Conservation (phyloP, 2,888 invertebrate species). For the Macrosiphum euphorbiae region DNA sequence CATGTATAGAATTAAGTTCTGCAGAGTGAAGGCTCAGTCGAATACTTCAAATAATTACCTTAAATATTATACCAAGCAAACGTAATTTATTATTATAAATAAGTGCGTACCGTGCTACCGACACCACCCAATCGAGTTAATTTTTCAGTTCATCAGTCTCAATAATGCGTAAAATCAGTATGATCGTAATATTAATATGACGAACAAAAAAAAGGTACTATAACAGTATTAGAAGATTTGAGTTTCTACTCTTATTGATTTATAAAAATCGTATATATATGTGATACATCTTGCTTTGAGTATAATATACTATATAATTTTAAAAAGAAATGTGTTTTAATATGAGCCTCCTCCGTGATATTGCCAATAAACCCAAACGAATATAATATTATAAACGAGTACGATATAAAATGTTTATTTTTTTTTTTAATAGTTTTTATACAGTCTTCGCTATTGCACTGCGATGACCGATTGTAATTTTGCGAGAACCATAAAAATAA, state of each 20-base stretch:
- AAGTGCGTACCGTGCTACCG: background rate
- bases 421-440: slow-evolving; percentile 15
- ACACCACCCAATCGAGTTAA: background rate
- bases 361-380: slow-evolving; percentile 1
- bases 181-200: background rate
- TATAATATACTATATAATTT: background rate
- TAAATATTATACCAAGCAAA: background rate
- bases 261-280: background rate
- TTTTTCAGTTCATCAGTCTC: background rate
- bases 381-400: slow-evolving; percentile 14
- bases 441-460: background rate
- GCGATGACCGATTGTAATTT: slow-evolving; percentile 30
- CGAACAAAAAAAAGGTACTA: background rate
- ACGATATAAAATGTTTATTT: slow-evolving; percentile 4
- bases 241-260: background rate
- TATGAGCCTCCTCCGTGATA: background rate
- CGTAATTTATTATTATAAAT: background rate
- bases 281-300: background rate
- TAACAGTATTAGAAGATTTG: background rate
- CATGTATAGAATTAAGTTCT: background rate
- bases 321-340: slow-evolving; percentile 5
- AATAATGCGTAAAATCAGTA: background rate
- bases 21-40: background rate
- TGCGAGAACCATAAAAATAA: slow-evolving; percentile 20
- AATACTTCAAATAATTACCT: background rate